Percentiles rank a stretch among this genome's conserved stretches.
phyloP scores from a whole-genome alignment of 1,140 invertebrate species.

The Drosophila tristis region DNA sequence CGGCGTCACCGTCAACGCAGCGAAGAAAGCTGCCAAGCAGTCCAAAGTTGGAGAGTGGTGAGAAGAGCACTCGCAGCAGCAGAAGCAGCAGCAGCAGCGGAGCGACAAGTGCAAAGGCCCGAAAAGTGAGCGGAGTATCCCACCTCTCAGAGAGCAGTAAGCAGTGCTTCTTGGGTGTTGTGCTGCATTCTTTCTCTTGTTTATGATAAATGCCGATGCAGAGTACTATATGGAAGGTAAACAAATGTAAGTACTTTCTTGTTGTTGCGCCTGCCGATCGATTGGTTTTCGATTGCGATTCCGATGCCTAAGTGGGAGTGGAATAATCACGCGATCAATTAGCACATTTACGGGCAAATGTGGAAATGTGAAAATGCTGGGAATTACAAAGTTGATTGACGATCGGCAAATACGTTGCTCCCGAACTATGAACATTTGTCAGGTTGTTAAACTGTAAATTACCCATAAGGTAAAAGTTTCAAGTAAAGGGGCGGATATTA shows the following conservation, averaged over 20 bases:
- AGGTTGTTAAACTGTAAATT: slow-evolving; percentile 19
- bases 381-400: background rate
- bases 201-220: no score
- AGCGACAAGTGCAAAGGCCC: no score
- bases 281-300: slow-evolving; percentile 7
- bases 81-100: slow-evolving; percentile 13
- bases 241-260: no score
- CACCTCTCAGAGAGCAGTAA: no score
- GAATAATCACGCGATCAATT: slow-evolving; percentile 12
- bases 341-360: slow-evolving; percentile 24
- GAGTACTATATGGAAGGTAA: no score
- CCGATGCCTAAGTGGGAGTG: background rate
- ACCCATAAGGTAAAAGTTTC: background rate
- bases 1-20: background rate
- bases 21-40: background rate
- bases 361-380: slow-evolving; percentile 11
- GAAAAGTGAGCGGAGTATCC: no score
- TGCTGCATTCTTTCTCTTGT: no score
- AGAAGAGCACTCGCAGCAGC: slow-evolving; percentile 13
- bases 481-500: background rate
- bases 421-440: slow-evolving; percentile 11
- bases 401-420: slow-evolving; percentile 5
- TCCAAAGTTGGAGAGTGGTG: background rate
- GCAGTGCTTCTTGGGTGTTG: no score
- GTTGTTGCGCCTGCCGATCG: background rate